These are phyloP conservation scores for Myzus persicae DNA, from an alignment of 1,140 invertebrate species.

Conservation along the genomic window DNA sequence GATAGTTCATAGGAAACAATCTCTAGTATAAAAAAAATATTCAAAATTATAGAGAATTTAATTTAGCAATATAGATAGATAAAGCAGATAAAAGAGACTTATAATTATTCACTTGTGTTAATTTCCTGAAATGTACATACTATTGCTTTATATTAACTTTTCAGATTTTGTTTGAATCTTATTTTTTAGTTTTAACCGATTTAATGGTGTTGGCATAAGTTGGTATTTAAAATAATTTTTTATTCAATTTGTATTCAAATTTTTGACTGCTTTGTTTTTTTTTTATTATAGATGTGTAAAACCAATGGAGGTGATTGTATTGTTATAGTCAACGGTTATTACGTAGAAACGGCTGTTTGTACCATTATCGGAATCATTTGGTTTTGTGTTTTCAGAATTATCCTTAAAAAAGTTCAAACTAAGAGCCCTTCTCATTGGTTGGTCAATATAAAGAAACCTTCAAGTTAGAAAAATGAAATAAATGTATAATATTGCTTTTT, in stretches of 20 bases:
- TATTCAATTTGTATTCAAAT: not conserved
- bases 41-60: not conserved
- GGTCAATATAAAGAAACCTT: not conserved
- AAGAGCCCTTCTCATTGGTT: not conserved
- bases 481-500: not conserved
- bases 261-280: not conserved
- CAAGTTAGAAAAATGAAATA: not conserved
- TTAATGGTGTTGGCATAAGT: not conserved
- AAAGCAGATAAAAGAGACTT: not conserved
- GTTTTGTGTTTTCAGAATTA: not conserved
- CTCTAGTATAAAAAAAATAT: not conserved
- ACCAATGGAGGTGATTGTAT: not conserved
- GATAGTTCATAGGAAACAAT: not conserved
- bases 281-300: not conserved
- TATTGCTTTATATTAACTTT: not conserved
- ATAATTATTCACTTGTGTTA: not conserved
- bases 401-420: conserved; percentile 9
- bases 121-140: not conserved
- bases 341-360: not conserved
- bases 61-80: not conserved
- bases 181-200: not conserved
- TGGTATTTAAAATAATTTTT: not conserved
- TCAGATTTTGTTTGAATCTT: not conserved
- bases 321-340: not conserved
- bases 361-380: not conserved